Evolutionary conservation across 1,140 invertebrate species (phyloP), one percentile per base, ranked within the genome.

Genomic region (Hetaerina americana): DNA sequence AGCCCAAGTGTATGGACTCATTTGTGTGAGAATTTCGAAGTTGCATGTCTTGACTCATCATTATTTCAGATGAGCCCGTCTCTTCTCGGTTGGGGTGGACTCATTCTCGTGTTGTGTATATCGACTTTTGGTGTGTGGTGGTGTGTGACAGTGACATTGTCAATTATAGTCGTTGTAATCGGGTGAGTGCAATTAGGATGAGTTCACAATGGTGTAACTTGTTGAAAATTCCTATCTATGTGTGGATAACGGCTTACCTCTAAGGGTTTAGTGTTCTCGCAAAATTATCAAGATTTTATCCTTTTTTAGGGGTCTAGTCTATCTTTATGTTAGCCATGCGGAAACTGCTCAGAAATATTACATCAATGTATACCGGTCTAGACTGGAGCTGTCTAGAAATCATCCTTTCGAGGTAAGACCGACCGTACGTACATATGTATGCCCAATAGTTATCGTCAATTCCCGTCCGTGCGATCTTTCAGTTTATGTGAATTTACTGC

Each of bases 121-220:
- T 57, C 72, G 31, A 71, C 72, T n/a, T 73, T 73, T 68, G 72
- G 72, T 40, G 31, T 73, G 5, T 73, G 72, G 72, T 73, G 72
- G 72, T 73, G 72, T 22, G 26, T 73, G n/a, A 73, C 72, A 26
- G 26, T 71, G 5, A 26, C 71, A 27, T 29, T 74, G 15, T 70
- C 66, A 69, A 27, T 71, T 26, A 29, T 72, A 31, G 70, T 71
- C 25, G 68, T 70, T 69, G 18, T 73, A 26, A 26, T 70, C 72
- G 74, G 69, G 73, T 70, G 66, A 68, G 70, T 73, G 5, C 18
- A 68, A 26, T 15, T 18, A 12, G 68, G 12, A 15, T 24, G 25
- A 18, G 68, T 68, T 18, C 12, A 25, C 12, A 15, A 18, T 12
- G 68, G 12, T 0, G 26, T 71, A 5, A 6, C 27, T 15, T n/a